Conservation (phyloP, 92 coral and sea anemone species). For the Parazoanthus atlanticus region DNA sequence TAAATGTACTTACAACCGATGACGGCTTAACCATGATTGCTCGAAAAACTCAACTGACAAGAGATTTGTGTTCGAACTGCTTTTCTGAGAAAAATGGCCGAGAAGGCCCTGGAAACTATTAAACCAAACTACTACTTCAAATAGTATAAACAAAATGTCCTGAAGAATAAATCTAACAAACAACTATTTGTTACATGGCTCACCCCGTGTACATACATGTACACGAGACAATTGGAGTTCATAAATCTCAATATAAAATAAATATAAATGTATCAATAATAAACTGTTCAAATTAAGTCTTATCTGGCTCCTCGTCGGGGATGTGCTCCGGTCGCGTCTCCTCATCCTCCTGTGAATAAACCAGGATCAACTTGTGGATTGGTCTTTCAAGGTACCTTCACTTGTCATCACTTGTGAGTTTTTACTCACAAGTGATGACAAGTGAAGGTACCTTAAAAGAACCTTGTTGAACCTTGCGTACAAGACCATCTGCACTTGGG, state of each 20-base stretch:
- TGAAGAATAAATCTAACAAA: neutral
- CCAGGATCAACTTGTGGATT: constrained; percentile 54
- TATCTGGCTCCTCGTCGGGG: constrained; percentile 47
- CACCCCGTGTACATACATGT: neutral
- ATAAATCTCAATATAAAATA: too few relatives aligned
- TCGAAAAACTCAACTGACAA: too few relatives aligned
- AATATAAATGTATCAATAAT: neutral
- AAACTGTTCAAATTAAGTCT: neutral
- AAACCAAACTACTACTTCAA: too few relatives aligned
- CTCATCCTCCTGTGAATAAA: constrained; percentile 29
- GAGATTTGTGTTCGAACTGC: too few relatives aligned
- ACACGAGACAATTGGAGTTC: neutral
- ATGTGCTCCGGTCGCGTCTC: constrained; percentile 9
- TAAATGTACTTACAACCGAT: too few relatives aligned
- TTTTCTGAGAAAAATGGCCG: too few relatives aligned
- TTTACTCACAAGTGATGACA: constrained; percentile 7
- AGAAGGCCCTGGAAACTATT: too few relatives aligned
- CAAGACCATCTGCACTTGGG: constrained; percentile 59
- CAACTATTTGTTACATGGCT: neutral
- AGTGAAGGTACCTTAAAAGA: constrained; percentile 40
- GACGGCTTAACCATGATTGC: too few relatives aligned
- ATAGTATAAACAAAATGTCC: too few relatives aligned
- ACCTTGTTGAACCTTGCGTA: constrained; percentile 57
- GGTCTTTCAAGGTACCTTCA: constrained; percentile 50
- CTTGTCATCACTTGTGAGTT: constrained; percentile 6